Conservation (phyloP, 23 tunicate species). For the Styela clava region DNA sequence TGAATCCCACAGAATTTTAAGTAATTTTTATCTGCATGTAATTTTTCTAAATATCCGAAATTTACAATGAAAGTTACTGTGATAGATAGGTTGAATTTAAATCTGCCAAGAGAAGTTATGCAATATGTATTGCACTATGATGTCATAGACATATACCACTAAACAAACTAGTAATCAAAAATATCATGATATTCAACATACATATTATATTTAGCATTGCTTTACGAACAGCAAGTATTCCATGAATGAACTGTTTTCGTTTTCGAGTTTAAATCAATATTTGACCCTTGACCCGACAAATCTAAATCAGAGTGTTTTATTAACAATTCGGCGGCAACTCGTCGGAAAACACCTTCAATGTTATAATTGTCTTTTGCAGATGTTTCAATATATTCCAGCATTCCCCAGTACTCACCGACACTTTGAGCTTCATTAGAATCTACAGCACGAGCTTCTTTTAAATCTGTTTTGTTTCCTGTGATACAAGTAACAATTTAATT, state of each 20-base stretch:
- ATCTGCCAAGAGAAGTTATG: too few relatives aligned
- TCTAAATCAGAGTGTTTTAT: constrained; percentile 37
- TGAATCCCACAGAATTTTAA: too few relatives aligned
- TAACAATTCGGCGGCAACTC: constrained; percentile 45
- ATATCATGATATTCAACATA: too few relatives aligned
- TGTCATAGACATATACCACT: too few relatives aligned
- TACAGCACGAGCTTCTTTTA: constrained; percentile 36
- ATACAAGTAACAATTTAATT: not conserved
- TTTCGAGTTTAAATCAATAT: not conserved
- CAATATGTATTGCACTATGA: too few relatives aligned
- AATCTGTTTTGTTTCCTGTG: constrained; percentile 79
- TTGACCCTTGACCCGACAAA: not conserved
- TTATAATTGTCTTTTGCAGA: constrained; percentile 85
- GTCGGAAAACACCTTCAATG: constrained; percentile 50
- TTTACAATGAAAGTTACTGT: too few relatives aligned
- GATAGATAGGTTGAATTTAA: too few relatives aligned
- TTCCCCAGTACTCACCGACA: constrained; percentile 23
- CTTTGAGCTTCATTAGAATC: constrained; percentile 28
- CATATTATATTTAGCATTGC: too few relatives aligned
- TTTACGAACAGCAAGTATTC: constrained; percentile 19
- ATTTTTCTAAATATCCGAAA: too few relatives aligned
- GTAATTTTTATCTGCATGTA: too few relatives aligned
- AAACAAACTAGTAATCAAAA: too few relatives aligned
- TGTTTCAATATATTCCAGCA: constrained; percentile 69
- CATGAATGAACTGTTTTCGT: not conserved